Percentiles rank a stretch among this genome's conserved stretches.
Evolutionary conservation across 2,113 vertebrate species (phyloP).

Genomic region (Epinephelus lanceolatus): DNA sequence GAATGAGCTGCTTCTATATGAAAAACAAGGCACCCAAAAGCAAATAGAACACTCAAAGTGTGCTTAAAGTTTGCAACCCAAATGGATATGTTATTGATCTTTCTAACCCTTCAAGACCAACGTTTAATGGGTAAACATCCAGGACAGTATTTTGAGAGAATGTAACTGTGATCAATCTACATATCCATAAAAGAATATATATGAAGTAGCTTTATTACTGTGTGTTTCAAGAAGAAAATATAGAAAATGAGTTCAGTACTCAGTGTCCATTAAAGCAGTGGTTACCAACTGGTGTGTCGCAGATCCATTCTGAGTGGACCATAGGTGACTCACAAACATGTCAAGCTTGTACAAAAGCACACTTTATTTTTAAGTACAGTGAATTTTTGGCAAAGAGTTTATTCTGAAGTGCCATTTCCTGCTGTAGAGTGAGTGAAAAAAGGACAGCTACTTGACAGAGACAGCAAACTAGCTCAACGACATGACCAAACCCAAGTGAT

Average conservation of each 20-base stretch:
- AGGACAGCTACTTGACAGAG: no score
- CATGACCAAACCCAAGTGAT: no score
- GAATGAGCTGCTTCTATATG: neutral
- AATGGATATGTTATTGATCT: neutral
- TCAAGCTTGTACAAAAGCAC: no score
- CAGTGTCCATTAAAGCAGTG: neutral
- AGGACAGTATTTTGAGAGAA: neutral
- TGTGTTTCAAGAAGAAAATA: neutral
- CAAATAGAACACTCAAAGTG: neutral
- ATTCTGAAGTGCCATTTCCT: no score
- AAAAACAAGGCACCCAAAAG: neutral
- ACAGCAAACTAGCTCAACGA: no score
- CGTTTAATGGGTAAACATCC: neutral
- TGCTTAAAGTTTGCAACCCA: neutral
- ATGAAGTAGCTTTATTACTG: no score
- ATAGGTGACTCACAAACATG: no score
- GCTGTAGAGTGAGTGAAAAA: no score
- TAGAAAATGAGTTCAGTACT: neutral
- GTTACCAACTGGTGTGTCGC: no score
- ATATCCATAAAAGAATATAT: neutral
- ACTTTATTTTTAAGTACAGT: no score
- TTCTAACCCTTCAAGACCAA: neutral
- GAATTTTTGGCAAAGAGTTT: no score
- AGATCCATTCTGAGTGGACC: no score
- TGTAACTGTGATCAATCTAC: neutral